Percentiles rank a stretch among this genome's conserved stretches.
Evolutionary conservation across 2,888 invertebrate genomes (phyloP).

Genomic region (Aleiodes leptofemur): DNA sequence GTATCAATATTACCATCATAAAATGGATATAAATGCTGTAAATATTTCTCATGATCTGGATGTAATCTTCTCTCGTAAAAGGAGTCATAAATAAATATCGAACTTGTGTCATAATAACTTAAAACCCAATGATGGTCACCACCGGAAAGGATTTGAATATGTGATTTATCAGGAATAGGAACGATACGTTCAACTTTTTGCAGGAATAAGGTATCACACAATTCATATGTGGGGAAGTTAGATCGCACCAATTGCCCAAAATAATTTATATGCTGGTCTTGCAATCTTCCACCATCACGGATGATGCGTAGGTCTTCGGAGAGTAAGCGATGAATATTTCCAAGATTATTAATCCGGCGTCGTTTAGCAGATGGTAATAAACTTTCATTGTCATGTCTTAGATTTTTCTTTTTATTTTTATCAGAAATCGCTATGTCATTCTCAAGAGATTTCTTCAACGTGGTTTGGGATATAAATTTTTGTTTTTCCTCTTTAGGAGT

Average conservation of each 20-base stretch:
- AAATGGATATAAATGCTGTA: slow-evolving; percentile 42
- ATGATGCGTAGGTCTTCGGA: background rate
- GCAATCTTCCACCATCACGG: slow-evolving; percentile 23
- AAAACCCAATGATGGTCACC: slow-evolving; percentile 50
- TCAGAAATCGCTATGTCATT: too few species aligned
- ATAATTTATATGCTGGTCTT: slow-evolving; percentile 43
- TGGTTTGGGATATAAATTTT: too few species aligned
- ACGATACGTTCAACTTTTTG: slow-evolving; percentile 32
- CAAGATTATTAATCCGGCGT: background rate
- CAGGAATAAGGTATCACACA: slow-evolving; percentile 23
- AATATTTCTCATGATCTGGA: slow-evolving; percentile 42
- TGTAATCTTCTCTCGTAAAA: slow-evolving; percentile 21
- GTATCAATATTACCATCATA: slow-evolving; percentile 8
- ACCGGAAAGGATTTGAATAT: slow-evolving; percentile 51
- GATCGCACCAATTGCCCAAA: slow-evolving; percentile 33
- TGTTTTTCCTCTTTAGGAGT: too few species aligned
- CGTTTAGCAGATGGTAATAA: background rate
- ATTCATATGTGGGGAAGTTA: slow-evolving; percentile 24
- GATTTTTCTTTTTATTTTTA: too few species aligned
- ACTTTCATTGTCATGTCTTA: too few species aligned
- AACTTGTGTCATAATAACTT: slow-evolving; percentile 42
- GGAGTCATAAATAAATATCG: slow-evolving; percentile 50
- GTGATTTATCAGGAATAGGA: slow-evolving; percentile 29
- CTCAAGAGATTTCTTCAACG: too few species aligned
- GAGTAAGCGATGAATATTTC: background rate